Evolutionary conservation across 2,888 invertebrate genomes (phyloP).

Genomic region (Hipparchia sbordonii): DNA sequence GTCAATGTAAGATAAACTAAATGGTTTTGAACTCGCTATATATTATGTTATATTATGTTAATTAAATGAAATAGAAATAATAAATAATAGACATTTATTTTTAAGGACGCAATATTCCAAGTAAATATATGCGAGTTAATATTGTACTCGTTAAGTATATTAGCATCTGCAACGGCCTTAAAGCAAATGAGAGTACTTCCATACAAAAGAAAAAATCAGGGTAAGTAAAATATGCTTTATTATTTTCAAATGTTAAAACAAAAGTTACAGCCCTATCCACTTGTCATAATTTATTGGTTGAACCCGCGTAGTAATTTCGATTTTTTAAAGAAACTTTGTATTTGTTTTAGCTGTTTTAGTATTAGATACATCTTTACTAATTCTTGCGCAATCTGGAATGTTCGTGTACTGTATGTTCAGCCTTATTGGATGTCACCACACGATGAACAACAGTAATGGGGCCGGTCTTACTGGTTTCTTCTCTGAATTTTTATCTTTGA

Average conservation of each 20-base stretch:
- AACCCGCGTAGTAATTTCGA: not conserved
- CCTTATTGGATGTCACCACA: slow-evolving; percentile 90
- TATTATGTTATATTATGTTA: not conserved
- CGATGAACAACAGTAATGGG: slow-evolving; percentile 77
- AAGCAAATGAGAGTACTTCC: slow-evolving; percentile 87
- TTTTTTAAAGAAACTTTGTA: slow-evolving; percentile 1
- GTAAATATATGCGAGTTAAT: slow-evolving; percentile 90
- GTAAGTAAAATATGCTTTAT: slow-evolving; percentile 49
- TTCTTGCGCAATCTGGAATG: slow-evolving; percentile 94
- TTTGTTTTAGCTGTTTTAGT: slow-evolving; percentile 66
- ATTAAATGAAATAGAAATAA: not conserved
- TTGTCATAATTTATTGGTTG: too few species aligned
- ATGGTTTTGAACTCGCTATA: not conserved
- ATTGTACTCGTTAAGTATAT: slow-evolving; percentile 86
- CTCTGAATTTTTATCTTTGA: slow-evolving; percentile 88
- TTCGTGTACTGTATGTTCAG: slow-evolving; percentile 95
- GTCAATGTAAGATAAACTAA: slow-evolving; percentile 67
- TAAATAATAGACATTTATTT: slow-evolving; percentile 26
- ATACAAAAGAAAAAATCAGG: slow-evolving; percentile 84
- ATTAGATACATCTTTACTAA: slow-evolving; percentile 90
- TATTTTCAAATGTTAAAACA: not conserved
- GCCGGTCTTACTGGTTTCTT: slow-evolving; percentile 85
- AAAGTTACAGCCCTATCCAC: not conserved
- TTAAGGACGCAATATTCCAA: slow-evolving; percentile 86
- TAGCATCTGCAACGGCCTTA: slow-evolving; percentile 85